These are phyloP conservation scores for Etheostoma perlongum DNA, from an alignment of 2,797 vertebrate species.

Conservation along the genomic window DNA sequence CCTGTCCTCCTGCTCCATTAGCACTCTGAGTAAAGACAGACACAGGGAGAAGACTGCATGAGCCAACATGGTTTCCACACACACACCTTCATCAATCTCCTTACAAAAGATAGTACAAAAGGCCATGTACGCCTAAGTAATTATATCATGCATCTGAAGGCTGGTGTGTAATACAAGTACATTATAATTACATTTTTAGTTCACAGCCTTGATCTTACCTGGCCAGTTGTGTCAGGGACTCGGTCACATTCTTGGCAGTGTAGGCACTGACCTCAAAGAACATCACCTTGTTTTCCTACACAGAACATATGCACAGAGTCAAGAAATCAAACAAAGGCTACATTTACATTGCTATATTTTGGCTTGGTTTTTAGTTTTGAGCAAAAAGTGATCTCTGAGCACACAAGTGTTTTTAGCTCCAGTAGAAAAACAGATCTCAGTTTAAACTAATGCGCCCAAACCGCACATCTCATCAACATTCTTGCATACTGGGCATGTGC, in stretches of 20 bases:
- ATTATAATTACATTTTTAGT: too few relatives aligned
- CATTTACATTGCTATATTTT: too few relatives aligned
- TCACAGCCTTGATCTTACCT: slow-evolving; percentile 75
- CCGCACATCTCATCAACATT: too few relatives aligned
- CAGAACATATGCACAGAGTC: neutral
- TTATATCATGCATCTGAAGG: neutral
- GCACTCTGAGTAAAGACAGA: slow-evolving; percentile 67
- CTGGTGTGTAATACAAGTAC: neutral
- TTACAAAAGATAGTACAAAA: neutral
- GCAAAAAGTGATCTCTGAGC: too few relatives aligned
- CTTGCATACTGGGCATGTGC: too few relatives aligned
- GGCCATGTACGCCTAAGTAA: neutral
- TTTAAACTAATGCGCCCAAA: too few relatives aligned
- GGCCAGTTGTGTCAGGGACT: slow-evolving; percentile 90
- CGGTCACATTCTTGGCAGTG: slow-evolving; percentile 86
- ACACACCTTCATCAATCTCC: neutral
- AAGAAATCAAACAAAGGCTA: neutral
- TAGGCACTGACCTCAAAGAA: slow-evolving; percentile 95
- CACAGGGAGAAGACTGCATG: neutral
- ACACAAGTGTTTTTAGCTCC: too few relatives aligned
- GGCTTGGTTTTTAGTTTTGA: too few relatives aligned
- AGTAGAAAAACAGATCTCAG: too few relatives aligned
- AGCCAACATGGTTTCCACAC: neutral
- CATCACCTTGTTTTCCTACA: slow-evolving; percentile 88
- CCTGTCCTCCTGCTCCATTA: slow-evolving; percentile 90